These are phyloP conservation scores for Pampusana beccarii DNA, from an alignment of 2,113 vertebrate species.

Conservation along the genomic window DNA sequence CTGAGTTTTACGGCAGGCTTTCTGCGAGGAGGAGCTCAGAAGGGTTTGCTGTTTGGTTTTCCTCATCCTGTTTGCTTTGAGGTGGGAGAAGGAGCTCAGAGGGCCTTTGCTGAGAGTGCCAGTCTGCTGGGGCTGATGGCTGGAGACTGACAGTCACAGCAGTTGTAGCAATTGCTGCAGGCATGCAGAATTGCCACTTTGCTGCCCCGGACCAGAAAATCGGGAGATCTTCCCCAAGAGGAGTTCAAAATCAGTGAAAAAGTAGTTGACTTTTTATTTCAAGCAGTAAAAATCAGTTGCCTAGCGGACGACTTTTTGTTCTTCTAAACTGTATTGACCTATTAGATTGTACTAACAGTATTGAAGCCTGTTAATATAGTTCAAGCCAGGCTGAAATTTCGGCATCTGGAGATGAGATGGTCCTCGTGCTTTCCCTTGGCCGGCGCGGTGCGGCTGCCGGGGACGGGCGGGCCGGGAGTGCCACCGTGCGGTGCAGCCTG, in stretches of 20 bases:
- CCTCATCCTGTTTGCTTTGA: neutral
- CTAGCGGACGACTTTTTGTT: neutral
- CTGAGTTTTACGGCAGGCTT: neutral
- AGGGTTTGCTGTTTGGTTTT: neutral
- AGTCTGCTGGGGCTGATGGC: neutral
- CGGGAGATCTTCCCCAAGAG: neutral
- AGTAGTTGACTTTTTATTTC: neutral
- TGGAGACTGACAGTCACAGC: no score
- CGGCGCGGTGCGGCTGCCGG: neutral
- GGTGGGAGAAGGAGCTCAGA: neutral
- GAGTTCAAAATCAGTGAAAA: neutral
- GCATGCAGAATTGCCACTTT: neutral
- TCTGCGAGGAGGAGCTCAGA: neutral
- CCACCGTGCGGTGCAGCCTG: slow-evolving; percentile 58
- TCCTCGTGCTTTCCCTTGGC: neutral
- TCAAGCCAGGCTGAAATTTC: rapidly evolving
- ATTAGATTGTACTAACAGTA: rapidly evolving
- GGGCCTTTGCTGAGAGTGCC: neutral
- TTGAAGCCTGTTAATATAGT: rapidly evolving
- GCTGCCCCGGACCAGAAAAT: neutral
- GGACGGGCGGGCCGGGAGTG: neutral
- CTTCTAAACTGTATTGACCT: neutral
- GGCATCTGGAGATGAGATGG: rapidly evolving
- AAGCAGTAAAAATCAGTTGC: neutral
- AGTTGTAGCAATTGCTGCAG: neutral